Evolutionary conservation across 2,113 vertebrate species (phyloP).

Genomic region (Strigops habroptila): DNA sequence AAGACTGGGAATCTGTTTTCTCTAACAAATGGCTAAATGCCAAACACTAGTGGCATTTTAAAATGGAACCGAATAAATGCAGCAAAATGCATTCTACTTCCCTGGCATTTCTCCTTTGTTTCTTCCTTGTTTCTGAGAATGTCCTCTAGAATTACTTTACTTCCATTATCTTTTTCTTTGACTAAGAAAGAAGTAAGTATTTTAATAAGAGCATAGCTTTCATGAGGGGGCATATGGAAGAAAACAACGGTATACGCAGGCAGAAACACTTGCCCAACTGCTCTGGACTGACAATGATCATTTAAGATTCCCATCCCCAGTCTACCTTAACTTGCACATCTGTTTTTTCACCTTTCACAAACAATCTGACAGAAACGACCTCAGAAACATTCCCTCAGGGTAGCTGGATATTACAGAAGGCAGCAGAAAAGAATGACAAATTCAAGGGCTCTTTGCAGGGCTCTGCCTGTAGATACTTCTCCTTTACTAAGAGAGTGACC

Average conservation of each 20-base stretch:
- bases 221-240: background rate
- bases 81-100: background rate
- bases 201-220: background rate
- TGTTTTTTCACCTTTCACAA: background rate
- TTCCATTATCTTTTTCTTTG: background rate
- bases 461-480: background rate
- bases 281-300: background rate
- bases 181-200: background rate
- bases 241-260: background rate
- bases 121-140: background rate
- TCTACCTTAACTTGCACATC: background rate
- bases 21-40: constrained; percentile 50
- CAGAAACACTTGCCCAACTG: background rate
- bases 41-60: constrained; percentile 47
- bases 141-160: background rate
- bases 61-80: constrained; percentile 10
- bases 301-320: background rate
- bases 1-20: constrained; percentile 46
- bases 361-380: background rate
- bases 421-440: background rate
- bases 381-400: background rate
- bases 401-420: background rate
- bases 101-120: background rate
- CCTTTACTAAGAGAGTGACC: background rate
- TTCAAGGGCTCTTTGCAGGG: background rate